Evolutionary conservation across 2,797 vertebrate species (phyloP).

Genomic region (Prunella strophiata): DNA sequence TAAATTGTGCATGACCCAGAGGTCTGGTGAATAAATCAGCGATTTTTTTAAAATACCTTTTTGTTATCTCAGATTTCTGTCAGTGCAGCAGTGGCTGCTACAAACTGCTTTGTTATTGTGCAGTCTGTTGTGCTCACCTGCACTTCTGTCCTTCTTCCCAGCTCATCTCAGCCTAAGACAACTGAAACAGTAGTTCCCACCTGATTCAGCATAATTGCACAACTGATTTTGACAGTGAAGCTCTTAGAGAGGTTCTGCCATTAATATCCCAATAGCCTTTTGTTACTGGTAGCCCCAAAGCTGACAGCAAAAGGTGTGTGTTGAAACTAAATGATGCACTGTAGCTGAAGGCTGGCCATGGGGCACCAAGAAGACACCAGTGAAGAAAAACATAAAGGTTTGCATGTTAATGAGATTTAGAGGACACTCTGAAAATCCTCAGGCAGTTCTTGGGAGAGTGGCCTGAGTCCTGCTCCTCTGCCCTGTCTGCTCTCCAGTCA

Average conservation of each 20-base stretch:
- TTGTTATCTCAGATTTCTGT: not conserved
- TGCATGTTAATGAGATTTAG: not conserved
- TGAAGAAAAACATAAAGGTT: not conserved
- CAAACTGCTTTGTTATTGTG: not conserved
- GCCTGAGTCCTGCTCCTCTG: not conserved
- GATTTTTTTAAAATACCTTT: not conserved
- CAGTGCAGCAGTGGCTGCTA: not conserved
- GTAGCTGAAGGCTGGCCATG: not conserved
- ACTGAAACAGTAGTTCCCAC: conserved; percentile 14
- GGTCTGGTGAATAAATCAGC: not conserved
- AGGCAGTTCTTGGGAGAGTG: not conserved
- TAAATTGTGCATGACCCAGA: not conserved
- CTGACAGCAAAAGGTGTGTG: not conserved
- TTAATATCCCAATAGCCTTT: not conserved
- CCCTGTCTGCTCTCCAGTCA: not conserved
- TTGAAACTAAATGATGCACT: not conserved
- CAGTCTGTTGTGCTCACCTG: not conserved
- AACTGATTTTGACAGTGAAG: conserved; percentile 14
- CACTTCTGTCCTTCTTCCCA: not conserved
- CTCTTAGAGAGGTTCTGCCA: conserved; percentile 10
- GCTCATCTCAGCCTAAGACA: conserved; percentile 8
- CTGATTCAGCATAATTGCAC: conserved; percentile 11
- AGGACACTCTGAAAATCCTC: not conserved
- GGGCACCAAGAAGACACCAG: not conserved
- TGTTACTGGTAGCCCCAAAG: not conserved